Evolutionary conservation across 2,113 vertebrate species (phyloP).

Genomic region (Apaloderma vittatum): DNA sequence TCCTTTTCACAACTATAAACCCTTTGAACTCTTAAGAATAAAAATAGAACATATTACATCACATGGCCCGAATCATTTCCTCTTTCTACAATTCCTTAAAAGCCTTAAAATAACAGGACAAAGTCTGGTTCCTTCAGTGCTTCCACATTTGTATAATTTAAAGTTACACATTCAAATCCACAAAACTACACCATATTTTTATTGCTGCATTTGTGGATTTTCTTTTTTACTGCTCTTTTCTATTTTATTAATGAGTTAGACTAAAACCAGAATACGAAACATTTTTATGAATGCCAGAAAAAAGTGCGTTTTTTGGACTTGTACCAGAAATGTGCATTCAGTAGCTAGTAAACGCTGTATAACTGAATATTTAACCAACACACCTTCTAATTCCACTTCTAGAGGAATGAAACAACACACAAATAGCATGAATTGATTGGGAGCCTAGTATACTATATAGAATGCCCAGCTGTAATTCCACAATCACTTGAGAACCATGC

Average conservation of each 20-base stretch:
- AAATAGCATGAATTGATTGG: background rate
- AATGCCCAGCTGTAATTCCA: background rate
- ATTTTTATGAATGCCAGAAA: background rate
- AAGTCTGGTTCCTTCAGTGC: conserved; percentile 50
- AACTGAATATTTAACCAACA: background rate
- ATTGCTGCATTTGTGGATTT: background rate
- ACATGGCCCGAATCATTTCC: conserved; percentile 72
- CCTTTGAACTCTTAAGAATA: conserved; percentile 67
- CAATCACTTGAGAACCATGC: background rate
- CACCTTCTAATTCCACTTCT: background rate
- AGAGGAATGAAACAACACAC: background rate
- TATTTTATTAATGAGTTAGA: background rate
- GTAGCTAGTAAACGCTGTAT: background rate
- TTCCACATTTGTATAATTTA: conserved; percentile 19
- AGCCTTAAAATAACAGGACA: conserved; percentile 73
- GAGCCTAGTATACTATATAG: background rate
- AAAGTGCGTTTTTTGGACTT: background rate
- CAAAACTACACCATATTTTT: background rate
- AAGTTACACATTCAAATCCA: conserved; percentile 5
- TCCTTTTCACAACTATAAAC: conserved; percentile 74
- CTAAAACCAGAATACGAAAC: background rate
- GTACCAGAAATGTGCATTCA: background rate
- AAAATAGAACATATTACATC: conserved; percentile 82
- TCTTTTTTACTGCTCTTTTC: background rate
- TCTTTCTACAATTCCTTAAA: conserved; percentile 79